Percentiles rank a stretch among this genome's conserved stretches.
Evolutionary conservation across 64 coral and sea anemone genomes (phyloP).

Genomic region (Trachythela sp.): DNA sequence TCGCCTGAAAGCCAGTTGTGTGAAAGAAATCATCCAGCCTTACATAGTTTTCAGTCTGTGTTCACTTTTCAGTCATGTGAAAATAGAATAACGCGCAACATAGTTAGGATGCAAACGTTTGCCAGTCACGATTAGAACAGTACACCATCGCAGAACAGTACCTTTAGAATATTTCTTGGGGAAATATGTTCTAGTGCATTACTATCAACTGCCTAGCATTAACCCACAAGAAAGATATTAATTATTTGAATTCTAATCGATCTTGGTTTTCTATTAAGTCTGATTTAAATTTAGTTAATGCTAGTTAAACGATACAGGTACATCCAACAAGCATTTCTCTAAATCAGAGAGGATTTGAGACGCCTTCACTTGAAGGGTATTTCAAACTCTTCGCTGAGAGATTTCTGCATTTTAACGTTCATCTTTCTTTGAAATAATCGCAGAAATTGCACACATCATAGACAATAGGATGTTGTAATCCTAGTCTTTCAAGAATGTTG

Average conservation of each 20-base stretch:
- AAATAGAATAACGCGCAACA: no score
- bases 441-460: slow-evolving; percentile 33
- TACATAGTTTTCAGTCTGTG: no score
- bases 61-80: no score
- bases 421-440: slow-evolving; percentile 9
- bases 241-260: background rate
- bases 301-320: background rate
- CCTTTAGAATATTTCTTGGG: no score
- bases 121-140: no score
- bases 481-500: slow-evolving; percentile 12
- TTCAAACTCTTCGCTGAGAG: slow-evolving; percentile 15
- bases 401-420: slow-evolving; percentile 27
- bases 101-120: no score
- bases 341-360: background rate
- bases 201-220: no score
- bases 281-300: background rate
- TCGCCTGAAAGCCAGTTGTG: no score
- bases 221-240: no score
- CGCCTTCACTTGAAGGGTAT: background rate
- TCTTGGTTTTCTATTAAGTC: background rate
- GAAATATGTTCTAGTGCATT: no score
- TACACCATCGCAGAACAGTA: no score
- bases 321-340: background rate
- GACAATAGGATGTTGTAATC: slow-evolving; percentile 13
- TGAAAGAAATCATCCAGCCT: no score